These are phyloP conservation scores for Leucoptera coffeella DNA, from an alignment of 2,888 invertebrate species.

Conservation along the genomic window DNA sequence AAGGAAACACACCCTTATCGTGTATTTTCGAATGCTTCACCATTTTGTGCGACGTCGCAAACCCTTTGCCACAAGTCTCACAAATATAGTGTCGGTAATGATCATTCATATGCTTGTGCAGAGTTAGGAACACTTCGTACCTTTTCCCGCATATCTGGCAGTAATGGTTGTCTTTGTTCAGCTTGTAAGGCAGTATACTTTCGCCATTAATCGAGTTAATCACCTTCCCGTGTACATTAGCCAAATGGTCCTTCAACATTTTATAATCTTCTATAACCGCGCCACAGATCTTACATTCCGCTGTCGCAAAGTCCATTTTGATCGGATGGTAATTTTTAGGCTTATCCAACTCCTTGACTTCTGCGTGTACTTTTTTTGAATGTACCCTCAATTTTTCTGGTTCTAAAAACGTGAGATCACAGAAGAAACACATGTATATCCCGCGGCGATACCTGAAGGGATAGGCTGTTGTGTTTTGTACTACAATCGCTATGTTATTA, in stretches of 20 bases:
- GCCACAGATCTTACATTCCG: constrained; percentile 26
- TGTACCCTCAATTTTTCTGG: constrained; percentile 34
- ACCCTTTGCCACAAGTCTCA: constrained; percentile 38
- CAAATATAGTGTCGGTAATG: constrained; percentile 41
- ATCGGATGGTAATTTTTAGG: constrained; percentile 35
- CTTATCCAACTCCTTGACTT: constrained; percentile 27
- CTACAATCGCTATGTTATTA: constrained; percentile 30
- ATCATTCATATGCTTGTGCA: constrained; percentile 42
- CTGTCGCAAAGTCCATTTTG: constrained; percentile 32
- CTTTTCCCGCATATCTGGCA: constrained; percentile 37
- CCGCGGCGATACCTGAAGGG: constrained; percentile 42
- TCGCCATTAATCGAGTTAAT: constrained; percentile 29
- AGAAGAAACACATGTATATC: constrained; percentile 33
- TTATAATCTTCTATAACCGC: constrained; percentile 18
- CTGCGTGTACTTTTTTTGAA: constrained; percentile 18
- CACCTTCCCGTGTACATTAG: constrained; percentile 18
- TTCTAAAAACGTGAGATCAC: constrained; percentile 29
- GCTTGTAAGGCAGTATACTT: constrained; percentile 31
- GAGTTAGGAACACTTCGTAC: constrained; percentile 35
- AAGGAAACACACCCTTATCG: constrained; percentile 27
- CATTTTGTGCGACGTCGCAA: constrained; percentile 34
- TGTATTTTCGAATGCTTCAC: constrained; percentile 33
- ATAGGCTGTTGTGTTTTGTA: constrained; percentile 38
- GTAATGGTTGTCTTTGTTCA: constrained; percentile 27
- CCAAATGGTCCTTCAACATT: constrained; percentile 22